A percentile compares a stretch with the other conserved stretches of the same genome.
Conservation (phyloP, 2,888 invertebrate genomes). For the Plebejus anna region DNA sequence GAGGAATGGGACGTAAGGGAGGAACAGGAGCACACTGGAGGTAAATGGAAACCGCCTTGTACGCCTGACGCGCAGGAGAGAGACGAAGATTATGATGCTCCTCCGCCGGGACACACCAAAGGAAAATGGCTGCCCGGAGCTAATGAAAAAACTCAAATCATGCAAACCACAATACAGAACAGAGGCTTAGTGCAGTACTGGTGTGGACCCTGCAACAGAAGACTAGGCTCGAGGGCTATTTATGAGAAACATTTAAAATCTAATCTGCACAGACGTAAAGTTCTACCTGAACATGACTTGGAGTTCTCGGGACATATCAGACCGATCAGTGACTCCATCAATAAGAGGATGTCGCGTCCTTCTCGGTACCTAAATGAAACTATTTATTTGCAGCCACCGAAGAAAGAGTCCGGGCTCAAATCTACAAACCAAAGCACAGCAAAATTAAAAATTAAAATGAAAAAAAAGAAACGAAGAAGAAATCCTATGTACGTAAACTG, state of each 20-base stretch:
- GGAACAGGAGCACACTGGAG: slow-evolving; percentile 65
- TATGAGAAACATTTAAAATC: slow-evolving; percentile 89
- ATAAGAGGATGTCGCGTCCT: slow-evolving; percentile 60
- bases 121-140: slow-evolving; percentile 91
- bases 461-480: slow-evolving; percentile 73
- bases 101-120: slow-evolving; percentile 85
- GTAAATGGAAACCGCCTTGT: slow-evolving; percentile 29
- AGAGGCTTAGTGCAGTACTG: slow-evolving; percentile 83
- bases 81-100: slow-evolving; percentile 77
- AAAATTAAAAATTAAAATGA: slow-evolving; percentile 48
- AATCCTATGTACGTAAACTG: slow-evolving; percentile 82
- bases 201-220: slow-evolving; percentile 90
- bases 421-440: slow-evolving; percentile 38
- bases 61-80: slow-evolving; percentile 55
- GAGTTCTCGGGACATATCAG: slow-evolving; percentile 79
- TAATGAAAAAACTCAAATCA: slow-evolving; percentile 74
- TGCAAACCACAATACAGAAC: slow-evolving; percentile 73
- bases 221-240: slow-evolving; percentile 85
- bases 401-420: slow-evolving; percentile 42
- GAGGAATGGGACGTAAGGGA: slow-evolving; percentile 79
- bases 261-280: slow-evolving; percentile 84
- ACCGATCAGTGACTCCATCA: slow-evolving; percentile 48
- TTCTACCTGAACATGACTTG: slow-evolving; percentile 83
- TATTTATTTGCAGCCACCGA: slow-evolving; percentile 51
- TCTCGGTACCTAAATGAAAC: slow-evolving; percentile 58